These are phyloP conservation scores for Nycticorax nycticorax DNA, from an alignment of 2,113 vertebrate species.

Conservation along the genomic window DNA sequence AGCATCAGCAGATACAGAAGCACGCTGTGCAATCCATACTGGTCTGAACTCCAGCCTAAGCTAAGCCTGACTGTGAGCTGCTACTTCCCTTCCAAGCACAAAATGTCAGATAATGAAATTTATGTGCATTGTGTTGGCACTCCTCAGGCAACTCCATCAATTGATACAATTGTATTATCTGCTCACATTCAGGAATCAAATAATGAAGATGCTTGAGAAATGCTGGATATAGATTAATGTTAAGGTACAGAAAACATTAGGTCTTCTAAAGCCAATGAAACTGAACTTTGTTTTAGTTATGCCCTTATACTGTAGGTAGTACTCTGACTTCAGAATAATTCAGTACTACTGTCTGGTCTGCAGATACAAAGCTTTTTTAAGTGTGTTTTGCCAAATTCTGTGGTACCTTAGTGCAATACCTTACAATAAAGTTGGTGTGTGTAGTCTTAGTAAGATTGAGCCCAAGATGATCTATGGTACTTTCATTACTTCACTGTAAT, in stretches of 20 bases:
- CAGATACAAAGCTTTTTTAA: background rate
- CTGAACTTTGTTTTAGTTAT: background rate
- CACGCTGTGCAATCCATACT: background rate
- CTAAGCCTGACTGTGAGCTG: background rate
- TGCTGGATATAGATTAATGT: background rate
- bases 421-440: background rate
- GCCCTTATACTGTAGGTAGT: background rate
- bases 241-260: background rate
- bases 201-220: background rate
- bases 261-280: background rate
- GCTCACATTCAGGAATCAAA: background rate
- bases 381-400: background rate
- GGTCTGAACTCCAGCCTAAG: background rate
- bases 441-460: background rate
- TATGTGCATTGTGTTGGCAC: accelerated
- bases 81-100: background rate
- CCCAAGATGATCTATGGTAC: background rate
- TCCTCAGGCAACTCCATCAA: background rate
- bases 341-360: background rate
- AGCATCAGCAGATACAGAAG: background rate
- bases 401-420: background rate
- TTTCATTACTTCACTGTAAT: background rate
- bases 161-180: background rate
- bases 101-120: background rate
- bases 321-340: background rate